A percentile compares a stretch with the other conserved stretches of the same genome.
phyloP scores from a whole-genome alignment of 2,113 vertebrate genomes.

The Microcebus lehilahytsara region DNA sequence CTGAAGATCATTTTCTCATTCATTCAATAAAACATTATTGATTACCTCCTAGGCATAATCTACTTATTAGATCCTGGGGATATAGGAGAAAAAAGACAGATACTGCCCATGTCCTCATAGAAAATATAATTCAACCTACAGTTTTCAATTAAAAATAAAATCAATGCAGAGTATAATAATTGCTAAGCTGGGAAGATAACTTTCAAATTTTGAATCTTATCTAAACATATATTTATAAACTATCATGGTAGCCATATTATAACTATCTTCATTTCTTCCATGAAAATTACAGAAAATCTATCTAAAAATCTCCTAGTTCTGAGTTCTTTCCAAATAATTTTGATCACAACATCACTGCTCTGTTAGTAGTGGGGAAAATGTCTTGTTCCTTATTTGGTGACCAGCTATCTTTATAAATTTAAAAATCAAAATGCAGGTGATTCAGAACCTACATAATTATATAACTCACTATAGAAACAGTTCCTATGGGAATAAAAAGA shows the following conservation, averaged over 20 bases:
- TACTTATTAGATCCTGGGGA: not conserved
- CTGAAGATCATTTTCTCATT: not conserved
- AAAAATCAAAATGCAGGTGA: not conserved
- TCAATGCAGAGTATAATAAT: not conserved
- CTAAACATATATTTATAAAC: not conserved
- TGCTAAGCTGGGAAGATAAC: not conserved
- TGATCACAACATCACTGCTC: not conserved
- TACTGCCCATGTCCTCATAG: not conserved
- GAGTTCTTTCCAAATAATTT: not conserved
- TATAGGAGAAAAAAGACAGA: not conserved
- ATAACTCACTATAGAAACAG: not conserved
- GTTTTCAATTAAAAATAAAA: not conserved
- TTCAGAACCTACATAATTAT: not conserved
- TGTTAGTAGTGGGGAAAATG: not conserved
- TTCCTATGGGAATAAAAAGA: conserved; percentile 19
- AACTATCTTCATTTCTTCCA: not conserved
- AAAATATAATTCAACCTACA: not conserved
- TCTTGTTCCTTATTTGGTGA: not conserved
- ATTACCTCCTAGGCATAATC: not conserved
- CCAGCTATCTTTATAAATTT: not conserved
- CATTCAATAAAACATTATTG: not conserved
- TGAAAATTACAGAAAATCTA: not conserved
- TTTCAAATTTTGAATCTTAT: not conserved
- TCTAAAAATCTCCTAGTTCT: not conserved
- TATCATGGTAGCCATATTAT: not conserved